Evolutionary conservation across 2,797 vertebrate genomes (phyloP).

Genomic region (Pagetopsis macropterus): DNA sequence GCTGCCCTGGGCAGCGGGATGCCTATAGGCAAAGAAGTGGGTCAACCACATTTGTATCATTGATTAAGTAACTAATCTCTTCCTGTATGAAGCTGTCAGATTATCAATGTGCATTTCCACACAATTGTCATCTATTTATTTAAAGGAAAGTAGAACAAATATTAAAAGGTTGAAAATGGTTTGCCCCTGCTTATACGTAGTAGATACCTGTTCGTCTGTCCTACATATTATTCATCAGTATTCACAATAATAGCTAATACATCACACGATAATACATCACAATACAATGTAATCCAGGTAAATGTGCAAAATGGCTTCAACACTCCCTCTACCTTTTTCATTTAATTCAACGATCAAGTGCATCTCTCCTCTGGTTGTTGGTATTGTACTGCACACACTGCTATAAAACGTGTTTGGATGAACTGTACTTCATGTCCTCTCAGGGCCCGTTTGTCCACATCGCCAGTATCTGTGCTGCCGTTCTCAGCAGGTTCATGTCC

Average conservation of each 20-base stretch:
- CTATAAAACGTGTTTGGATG: rapidly evolving
- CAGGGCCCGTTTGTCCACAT: slow-evolving; percentile 98
- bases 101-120: no score
- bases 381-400: not conserved
- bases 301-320: no score
- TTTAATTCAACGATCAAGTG: not conserved
- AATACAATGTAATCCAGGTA: no score
- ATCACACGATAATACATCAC: no score
- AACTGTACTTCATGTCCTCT: not conserved
- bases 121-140: no score
- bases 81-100: no score
- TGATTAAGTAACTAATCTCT: not conserved
- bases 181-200: no score
- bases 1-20: slow-evolving; percentile 93
- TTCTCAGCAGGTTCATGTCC: slow-evolving; percentile 94
- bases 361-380: not conserved
- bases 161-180: no score
- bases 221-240: no score
- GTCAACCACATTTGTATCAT: not conserved
- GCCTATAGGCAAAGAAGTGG: slow-evolving; percentile 96
- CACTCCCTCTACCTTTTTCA: not conserved
- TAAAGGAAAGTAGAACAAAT: no score
- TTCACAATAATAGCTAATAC: no score
- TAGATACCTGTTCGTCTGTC: no score
- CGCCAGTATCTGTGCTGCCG: slow-evolving; percentile 95